These are phyloP conservation scores for Thalassaphorura encarpata DNA, from an alignment of 1,140 invertebrate species.

Conservation along the genomic window DNA sequence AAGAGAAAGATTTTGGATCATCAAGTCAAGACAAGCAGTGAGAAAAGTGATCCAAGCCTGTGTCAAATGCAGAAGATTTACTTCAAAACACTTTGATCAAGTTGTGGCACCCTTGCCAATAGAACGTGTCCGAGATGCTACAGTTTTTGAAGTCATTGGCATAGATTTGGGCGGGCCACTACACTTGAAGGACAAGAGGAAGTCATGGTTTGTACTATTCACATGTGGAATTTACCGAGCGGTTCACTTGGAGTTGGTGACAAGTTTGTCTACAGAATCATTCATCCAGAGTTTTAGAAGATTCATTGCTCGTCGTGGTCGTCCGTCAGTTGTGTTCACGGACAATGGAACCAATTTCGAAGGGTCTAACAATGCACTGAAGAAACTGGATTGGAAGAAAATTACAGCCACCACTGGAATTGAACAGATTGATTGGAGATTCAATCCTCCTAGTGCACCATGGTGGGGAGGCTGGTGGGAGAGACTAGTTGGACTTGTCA, in stretches of 20 bases:
- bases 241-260: conserved; percentile 35
- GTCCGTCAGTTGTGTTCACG: not conserved
- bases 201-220: conserved; percentile 37
- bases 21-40: not conserved
- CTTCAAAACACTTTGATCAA: conserved; percentile 1
- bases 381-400: not conserved
- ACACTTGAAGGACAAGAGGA: conserved; percentile 31
- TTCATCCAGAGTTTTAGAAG: not conserved
- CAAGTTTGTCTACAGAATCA: not conserved
- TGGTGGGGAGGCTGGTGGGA: conserved; percentile 36
- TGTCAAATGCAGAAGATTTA: not conserved
- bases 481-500: conserved; percentile 30
- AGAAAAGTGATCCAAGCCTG: not conserved
- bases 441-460: conserved; percentile 33
- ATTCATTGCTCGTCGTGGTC: not conserved
- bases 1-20: conserved; percentile 5
- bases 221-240: conserved; percentile 38
- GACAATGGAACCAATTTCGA: too few species aligned
- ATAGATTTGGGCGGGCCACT: conserved; percentile 36
- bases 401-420: not conserved
- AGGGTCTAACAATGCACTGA: conserved; percentile 21
- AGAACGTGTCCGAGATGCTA: conserved; percentile 33
- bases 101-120: conserved; percentile 22
- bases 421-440: conserved; percentile 32
- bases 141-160: conserved; percentile 34